phyloP scores from a whole-genome alignment of 2,797 vertebrate species.

The Hoplostethus mediterraneus region DNA sequence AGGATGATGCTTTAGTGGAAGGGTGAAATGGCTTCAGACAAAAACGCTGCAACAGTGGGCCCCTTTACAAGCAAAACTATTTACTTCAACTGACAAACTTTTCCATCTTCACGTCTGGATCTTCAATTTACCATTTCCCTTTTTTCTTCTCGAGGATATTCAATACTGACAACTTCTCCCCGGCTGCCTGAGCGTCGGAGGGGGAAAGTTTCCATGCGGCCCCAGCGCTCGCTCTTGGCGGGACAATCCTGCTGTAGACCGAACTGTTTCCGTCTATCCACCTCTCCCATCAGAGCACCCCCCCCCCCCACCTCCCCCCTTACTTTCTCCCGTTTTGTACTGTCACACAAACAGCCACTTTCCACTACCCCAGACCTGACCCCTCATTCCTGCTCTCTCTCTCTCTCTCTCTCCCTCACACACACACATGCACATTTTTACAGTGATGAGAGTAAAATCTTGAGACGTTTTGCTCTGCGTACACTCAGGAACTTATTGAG shows the following conservation, averaged over 20 bases:
- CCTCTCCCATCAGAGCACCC: slow-evolving; percentile 57
- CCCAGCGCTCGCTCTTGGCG: slow-evolving; percentile 70
- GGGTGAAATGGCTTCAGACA: slow-evolving; percentile 55
- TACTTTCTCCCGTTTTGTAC: slow-evolving; percentile 11
- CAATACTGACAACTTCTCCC: slow-evolving; percentile 75
- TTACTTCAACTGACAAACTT: slow-evolving; percentile 78
- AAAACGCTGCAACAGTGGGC: slow-evolving; percentile 62
- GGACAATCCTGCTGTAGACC: slow-evolving; percentile 67
- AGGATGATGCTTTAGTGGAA: slow-evolving; percentile 33
- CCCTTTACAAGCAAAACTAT: slow-evolving; percentile 72
- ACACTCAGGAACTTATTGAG: background rate
- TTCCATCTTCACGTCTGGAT: slow-evolving; percentile 85
- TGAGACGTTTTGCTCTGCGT: background rate
- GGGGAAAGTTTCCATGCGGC: slow-evolving; percentile 83
- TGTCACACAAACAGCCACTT: slow-evolving; percentile 66
- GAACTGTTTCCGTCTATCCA: slow-evolving; percentile 73
- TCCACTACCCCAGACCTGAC: slow-evolving; percentile 72
- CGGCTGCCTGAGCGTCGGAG: slow-evolving; percentile 61
- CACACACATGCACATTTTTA: background rate
- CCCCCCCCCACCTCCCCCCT: slow-evolving; percentile 1
- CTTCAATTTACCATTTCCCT: slow-evolving; percentile 80
- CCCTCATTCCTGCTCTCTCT: slow-evolving; percentile 46
- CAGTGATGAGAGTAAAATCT: background rate
- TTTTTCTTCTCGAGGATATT: slow-evolving; percentile 79
- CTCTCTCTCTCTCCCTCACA: background rate